phyloP scores from a whole-genome alignment of 2,888 invertebrate genomes.

The Helleia helle region DNA sequence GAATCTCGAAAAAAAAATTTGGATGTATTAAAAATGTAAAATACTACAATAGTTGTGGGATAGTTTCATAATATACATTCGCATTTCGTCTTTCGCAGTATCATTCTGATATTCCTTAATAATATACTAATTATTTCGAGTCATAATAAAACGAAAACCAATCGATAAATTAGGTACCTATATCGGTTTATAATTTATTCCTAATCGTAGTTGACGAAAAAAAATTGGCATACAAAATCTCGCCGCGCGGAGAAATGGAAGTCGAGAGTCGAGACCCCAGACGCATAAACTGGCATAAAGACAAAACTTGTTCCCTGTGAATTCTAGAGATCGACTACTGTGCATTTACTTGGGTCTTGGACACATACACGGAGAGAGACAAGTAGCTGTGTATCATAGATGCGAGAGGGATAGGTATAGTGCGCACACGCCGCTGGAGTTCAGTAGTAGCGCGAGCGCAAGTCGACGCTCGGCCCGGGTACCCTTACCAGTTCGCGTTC shows the following conservation, averaged over 20 bases:
- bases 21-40: no score
- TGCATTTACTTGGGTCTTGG: constrained; percentile 45
- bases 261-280: constrained; percentile 56
- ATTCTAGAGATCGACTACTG: constrained; percentile 57
- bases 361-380: constrained; percentile 29
- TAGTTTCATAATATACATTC: no score
- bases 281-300: no score
- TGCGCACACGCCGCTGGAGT: constrained; percentile 53
- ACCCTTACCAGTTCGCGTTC: constrained; percentile 63
- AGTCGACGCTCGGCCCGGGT: constrained; percentile 44
- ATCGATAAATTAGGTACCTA: no score
- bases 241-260: constrained; percentile 48
- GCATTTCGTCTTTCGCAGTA: no score
- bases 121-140: no score
- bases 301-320: constrained; percentile 63
- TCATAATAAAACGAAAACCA: no score
- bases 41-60: no score
- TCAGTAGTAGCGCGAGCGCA: constrained; percentile 51
- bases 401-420: constrained; percentile 34
- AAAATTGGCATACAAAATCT: constrained; percentile 54
- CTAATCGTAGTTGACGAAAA: no score
- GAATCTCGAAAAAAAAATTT: no score
- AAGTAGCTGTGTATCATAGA: constrained; percentile 6
- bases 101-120: no score
- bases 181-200: no score